A percentile compares a stretch with the other conserved stretches of the same genome.
Evolutionary conservation across 2,113 vertebrate species (phyloP).

Genomic region (Arizona elegans): DNA sequence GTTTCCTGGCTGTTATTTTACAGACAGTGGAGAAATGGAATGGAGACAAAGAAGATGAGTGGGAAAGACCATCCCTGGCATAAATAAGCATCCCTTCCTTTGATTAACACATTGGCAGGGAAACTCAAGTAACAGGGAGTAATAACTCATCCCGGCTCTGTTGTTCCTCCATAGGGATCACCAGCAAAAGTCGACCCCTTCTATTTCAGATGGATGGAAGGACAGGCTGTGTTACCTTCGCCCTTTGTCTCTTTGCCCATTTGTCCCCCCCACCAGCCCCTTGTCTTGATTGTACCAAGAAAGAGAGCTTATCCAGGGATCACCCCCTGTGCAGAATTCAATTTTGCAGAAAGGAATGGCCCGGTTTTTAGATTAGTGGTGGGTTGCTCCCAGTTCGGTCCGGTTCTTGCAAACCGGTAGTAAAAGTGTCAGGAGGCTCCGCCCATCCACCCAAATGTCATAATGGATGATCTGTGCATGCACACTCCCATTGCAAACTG

Average conservation of each 20-base stretch:
- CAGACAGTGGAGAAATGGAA: slow-evolving; percentile 1
- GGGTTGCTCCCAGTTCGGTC: no score
- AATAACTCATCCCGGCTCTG: not conserved
- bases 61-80: slow-evolving; percentile 30
- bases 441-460: no score
- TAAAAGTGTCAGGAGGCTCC: no score
- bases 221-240: not conserved
- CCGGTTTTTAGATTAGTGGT: not conserved
- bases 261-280: no score
- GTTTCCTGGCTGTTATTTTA: slow-evolving; percentile 46
- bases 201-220: not conserved
- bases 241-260: no score
- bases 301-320: not conserved
- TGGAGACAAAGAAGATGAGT: slow-evolving; percentile 10
- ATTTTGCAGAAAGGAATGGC: not conserved
- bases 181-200: not conserved
- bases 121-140: not conserved
- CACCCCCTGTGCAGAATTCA: not conserved
- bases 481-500: no score
- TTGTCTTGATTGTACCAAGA: not conserved
- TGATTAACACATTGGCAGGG: slow-evolving; percentile 27
- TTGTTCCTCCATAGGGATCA: not conserved
- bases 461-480: no score
- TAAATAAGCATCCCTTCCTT: slow-evolving; percentile 6
- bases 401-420: no score